Base-by-base conservation (phyloP, 1,140 invertebrate genomes). In the Danaus plexippus region DNA sequence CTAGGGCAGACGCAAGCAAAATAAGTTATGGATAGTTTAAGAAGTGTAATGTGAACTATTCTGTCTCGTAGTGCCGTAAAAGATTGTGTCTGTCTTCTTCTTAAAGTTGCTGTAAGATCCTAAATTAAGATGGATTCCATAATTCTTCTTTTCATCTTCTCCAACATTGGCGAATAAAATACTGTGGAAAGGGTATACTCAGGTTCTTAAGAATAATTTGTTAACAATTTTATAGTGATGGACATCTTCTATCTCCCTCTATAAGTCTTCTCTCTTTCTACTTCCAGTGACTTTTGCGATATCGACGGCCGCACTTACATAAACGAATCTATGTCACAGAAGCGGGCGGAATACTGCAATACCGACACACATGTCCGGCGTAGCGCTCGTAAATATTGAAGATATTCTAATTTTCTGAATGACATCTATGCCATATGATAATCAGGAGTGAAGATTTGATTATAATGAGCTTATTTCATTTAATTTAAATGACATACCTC, bases 281-380 rank as follows among this genome's bases (percentile, higher is more conserved):
- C 61, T 66, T 56, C 64, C 58, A 65, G 46, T 67, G 61, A 71
- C 64, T 67, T 70, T 71, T 68, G 66, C 63, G 66, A 69, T 74
- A 75, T 76, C 67, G 67, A 74, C 64, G 66, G 64, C 69, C 66
- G 67, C 64, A 71, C 75, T 74, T 78, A 75, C 75, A 75, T 77
- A 77, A 77, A 77, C 70, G 74, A 67, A 77, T 75, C 57, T 71
- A 69, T 71, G 65, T 71, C 66, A 77, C 63, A 68, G 65, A 63
- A 61, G 61, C 57, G 63, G 58, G 65, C 59, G 63, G 54, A 65
- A 65, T 64, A 72, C 67, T 69, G 67, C 67, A 72, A 66, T 67
- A 72, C 52, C 59, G 61, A 64, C 22, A 58, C 59, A 59, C 61
- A 64, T 55, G 60, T 59, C 57, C 42, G 54, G 40, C 40, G 54